Percentiles rank a stretch among this genome's conserved stretches.
These are phyloP conservation scores for Ischnura elegans DNA, from an alignment of 2,888 invertebrate genomes.

Conservation along the genomic window DNA sequence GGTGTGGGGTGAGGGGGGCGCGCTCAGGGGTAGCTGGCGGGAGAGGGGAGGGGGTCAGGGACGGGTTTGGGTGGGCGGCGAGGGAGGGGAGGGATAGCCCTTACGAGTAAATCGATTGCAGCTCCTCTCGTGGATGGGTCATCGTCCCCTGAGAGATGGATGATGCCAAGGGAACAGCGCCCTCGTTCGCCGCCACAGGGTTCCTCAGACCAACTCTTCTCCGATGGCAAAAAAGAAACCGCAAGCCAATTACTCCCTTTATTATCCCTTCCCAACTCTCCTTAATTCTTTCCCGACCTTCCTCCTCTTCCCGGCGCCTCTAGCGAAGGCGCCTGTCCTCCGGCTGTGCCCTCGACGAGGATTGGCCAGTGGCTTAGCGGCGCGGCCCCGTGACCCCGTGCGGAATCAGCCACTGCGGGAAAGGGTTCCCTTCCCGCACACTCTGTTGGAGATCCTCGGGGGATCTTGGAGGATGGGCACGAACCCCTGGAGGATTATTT, in stretches of 20 bases:
- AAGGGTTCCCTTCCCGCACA: not conserved
- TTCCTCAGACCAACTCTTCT: not conserved
- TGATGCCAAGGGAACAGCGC: not conserved
- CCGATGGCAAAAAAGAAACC: too few species aligned
- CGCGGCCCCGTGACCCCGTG: not conserved
- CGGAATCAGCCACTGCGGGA: not conserved
- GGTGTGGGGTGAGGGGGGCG: not conserved
- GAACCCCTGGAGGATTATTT: too few species aligned
- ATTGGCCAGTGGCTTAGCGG: not conserved
- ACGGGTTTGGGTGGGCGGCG: not conserved
- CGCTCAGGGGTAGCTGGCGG: not conserved
- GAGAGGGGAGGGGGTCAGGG: not conserved
- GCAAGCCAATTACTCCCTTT: not conserved
- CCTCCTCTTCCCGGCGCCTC: not conserved
- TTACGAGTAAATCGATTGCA: constrained; percentile 26
- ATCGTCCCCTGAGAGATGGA: constrained; percentile 59
- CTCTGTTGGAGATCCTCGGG: not conserved
- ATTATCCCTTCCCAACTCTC: not conserved
- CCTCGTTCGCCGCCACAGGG: not conserved
- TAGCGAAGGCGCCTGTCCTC: not conserved
- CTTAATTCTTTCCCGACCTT: not conserved
- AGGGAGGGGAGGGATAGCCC: not conserved
- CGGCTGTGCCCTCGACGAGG: not conserved
- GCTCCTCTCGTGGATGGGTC: constrained; percentile 51
- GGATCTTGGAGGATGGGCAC: not conserved